Base-by-base conservation (phyloP, 2,888 invertebrate genomes). In the Heliconius aoede region DNA sequence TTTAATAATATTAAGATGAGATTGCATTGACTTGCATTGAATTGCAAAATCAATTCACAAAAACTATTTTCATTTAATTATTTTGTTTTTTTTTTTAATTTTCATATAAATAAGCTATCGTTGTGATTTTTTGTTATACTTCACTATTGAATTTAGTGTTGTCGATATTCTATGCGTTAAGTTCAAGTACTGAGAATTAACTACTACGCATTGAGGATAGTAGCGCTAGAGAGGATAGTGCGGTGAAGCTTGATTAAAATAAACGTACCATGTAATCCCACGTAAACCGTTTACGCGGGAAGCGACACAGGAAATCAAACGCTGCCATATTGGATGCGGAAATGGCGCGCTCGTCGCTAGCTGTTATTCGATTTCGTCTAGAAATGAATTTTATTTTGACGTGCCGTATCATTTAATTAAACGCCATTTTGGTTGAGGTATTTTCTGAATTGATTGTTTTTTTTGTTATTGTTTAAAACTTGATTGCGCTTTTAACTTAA, bases 291-390 rank as follows among this genome's bases (percentile, higher is more conserved):
- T 91, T 91, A 89, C 87, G 85, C 83, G 85, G 85, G 85, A 89
- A 89, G 87, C 88, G 86, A 83, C 83, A 84, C 87, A 91, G 94
- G 94, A 94, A 92, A 94, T 94, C 91, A 92, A 93, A 89, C 86
- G 88, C 89, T 82, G 92, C 93, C 92, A 90, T 93, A 91, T 93
- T 93, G 90, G 88, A 91, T 89, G 85, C 91, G 94, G 94, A 94
- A 93, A 94, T 93, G 89, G 87, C 82, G 84, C 84, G 84, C 84
- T 84, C 83, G 85, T 83, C 85, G 84, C 82, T 82, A 82, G 79
- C 76, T 77, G 81, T 85, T 83, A 86, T 84, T 86, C 79, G 84
- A 83, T 84, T 83, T 82, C 76, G 81, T 80, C 76, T 80, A 79
- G 77, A 78, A 82, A 81, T 79, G 79, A 79, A 80, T 83, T 80